Base-by-base conservation (phyloP, 1,140 invertebrate species). In the Bemisia tabaci region DNA sequence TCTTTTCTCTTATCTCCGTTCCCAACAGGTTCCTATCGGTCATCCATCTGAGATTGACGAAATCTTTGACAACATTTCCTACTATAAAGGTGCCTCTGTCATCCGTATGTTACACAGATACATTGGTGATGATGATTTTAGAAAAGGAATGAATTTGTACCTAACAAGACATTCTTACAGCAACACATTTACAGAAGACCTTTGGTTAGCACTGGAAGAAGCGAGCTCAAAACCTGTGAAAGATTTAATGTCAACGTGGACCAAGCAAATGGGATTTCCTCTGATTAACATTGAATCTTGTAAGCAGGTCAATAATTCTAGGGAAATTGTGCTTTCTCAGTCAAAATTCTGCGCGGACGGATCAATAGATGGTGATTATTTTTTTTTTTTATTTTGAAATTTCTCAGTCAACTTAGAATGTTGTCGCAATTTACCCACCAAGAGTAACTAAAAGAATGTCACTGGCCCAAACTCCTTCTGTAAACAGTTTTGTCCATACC, bases 91-190 rank as follows among this genome's bases (percentile, higher is more conserved):
- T 22, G 91, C 92, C 0, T 93, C 92, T 39, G 87, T 98, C 1
- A 97, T 98, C 63, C 83, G 95, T 71, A 99, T 99, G 97, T 79
- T 99, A 58, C 93, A 97, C 75, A 86, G 89, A 73, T 98, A 95
- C 73, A 91, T 99, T 72, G 95, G 95, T 12, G 93, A 96, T 77
- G 83, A 88, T 72, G 89, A 92, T 76, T 99, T 98, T 75, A 84
- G 90, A n/a, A 91, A 89, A 78, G 95, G 95, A 25, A 95, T 99
- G 90, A 88, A 95, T 73, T 75, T 88, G 2, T 99, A 99, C 74
- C 78, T 99, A 66, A 92, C 86, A 2, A 84, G 87, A 67, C 91
- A 96, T 80, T 87, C 89, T 77, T 95, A 95, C 74, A 83, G 80
- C 39, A 97, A 99, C 75, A 94, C 96, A 2, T 87, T 88, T 71